Percentiles rank a stretch among this genome's conserved stretches.
Evolutionary conservation across 1,140 invertebrate genomes (phyloP).

Genomic region (Aphis gossypii): DNA sequence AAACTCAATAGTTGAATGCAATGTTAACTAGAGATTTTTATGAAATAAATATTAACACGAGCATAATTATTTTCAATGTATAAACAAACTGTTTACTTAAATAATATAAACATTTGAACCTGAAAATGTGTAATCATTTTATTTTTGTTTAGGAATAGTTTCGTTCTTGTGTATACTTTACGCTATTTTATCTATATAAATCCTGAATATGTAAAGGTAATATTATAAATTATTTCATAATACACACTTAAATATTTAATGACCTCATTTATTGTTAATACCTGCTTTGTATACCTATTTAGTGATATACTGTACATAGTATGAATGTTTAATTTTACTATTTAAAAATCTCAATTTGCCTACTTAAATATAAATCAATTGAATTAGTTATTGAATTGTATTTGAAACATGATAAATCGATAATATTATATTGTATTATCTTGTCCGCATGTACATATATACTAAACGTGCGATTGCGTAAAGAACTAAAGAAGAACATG

Average conservation of each 20-base stretch:
- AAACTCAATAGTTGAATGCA: neutral
- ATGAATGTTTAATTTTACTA: neutral
- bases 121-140: no score
- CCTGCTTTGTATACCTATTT: neutral
- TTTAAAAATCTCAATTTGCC: neutral
- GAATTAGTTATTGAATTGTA: neutral
- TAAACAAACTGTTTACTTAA: neutral
- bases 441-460: neutral
- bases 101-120: no score
- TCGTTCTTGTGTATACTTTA: no score
- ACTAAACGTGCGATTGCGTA: neutral
- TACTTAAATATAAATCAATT: no score
- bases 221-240: neutral
- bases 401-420: neutral
- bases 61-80: neutral
- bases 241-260: conserved; percentile 19
- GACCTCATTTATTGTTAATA: neutral
- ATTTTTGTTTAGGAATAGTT: neutral
- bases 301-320: no score
- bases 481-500: neutral
- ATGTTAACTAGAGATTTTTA: neutral
- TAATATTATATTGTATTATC: neutral
- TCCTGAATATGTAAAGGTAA: neutral
- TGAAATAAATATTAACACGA: neutral
- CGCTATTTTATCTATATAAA: neutral